Evolutionary conservation across 1,140 invertebrate genomes (phyloP).

Genomic region (Drosophila nasuta): DNA sequence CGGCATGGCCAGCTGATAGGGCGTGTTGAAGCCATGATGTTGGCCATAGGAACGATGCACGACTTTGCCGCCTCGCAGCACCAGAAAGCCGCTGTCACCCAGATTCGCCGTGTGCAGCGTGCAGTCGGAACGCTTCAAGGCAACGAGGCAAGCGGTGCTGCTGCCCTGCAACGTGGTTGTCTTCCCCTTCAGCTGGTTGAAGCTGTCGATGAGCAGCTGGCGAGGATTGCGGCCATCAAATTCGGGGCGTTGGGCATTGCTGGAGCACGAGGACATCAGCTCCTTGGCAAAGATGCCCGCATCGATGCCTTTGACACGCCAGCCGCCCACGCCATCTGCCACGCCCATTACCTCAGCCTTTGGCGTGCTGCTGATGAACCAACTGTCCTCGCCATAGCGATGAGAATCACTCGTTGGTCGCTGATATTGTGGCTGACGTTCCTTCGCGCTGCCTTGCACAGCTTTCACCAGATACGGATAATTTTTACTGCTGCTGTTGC

Average conservation of each 20-base stretch:
- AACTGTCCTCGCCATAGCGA: constrained; percentile 67
- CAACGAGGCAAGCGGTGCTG: constrained; percentile 65
- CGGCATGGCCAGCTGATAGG: constrained; percentile 53
- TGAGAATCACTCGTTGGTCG: background rate
- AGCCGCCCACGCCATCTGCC: constrained; percentile 66
- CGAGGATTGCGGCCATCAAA: constrained; percentile 50
- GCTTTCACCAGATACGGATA: constrained; percentile 55
- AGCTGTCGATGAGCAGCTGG: constrained; percentile 51
- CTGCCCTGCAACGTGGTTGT: constrained; percentile 33
- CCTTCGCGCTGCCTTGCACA: constrained; percentile 53
- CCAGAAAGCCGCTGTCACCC: constrained; percentile 63
- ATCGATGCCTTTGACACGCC: constrained; percentile 59
- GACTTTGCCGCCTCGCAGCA: constrained; percentile 46
- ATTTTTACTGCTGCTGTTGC: background rate
- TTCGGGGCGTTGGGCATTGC: background rate
- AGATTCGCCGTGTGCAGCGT: constrained; percentile 62
- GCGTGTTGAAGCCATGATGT: constrained; percentile 57
- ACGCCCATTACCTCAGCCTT: constrained; percentile 60
- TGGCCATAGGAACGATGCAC: constrained; percentile 53
- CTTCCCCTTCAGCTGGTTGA: constrained; percentile 14
- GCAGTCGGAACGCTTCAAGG: constrained; percentile 45
- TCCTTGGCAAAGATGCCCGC: constrained; percentile 59
- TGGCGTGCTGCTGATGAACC: constrained; percentile 55
- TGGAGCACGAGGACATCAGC: constrained; percentile 53
- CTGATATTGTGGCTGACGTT: background rate